A percentile compares a stretch with the other conserved stretches of the same genome.
phyloP scores from a whole-genome alignment of 2,888 invertebrate species.

The Calameuta idolon region DNA sequence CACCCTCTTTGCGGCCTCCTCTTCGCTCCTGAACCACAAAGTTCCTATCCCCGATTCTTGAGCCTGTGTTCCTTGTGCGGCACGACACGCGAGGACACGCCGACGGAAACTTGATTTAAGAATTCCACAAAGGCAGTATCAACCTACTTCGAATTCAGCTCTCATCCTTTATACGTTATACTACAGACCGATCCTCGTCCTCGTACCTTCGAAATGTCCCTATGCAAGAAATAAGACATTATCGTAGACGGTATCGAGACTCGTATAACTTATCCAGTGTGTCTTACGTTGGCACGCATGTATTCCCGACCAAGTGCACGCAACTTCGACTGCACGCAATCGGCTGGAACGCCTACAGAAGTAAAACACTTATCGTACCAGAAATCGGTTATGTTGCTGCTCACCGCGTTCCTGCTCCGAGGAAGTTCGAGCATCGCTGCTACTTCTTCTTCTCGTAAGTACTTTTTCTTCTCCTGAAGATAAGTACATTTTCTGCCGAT shows the following conservation, averaged over 20 bases:
- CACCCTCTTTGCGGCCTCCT: not conserved
- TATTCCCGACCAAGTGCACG: not conserved
- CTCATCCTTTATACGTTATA: not conserved
- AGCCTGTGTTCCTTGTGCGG: not conserved
- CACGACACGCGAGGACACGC: not conserved
- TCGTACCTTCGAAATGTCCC: not conserved
- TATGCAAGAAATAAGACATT: not conserved
- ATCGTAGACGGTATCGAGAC: not conserved
- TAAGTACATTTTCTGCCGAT: not conserved
- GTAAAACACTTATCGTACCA: not conserved
- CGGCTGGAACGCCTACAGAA: not conserved
- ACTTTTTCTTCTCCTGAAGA: not conserved
- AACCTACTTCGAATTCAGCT: not conserved
- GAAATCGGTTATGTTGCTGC: not conserved
- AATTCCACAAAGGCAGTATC: not conserved
- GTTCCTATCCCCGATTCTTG: not conserved
- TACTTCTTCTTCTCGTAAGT: not conserved
- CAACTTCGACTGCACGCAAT: not conserved
- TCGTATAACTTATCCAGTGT: not conserved
- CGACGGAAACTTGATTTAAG: not conserved
- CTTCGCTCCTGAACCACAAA: not conserved
- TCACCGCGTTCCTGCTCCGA: not conserved
- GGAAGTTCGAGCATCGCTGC: not conserved
- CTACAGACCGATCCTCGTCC: not conserved
- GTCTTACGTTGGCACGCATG: not conserved